These are phyloP conservation scores for Hypsopygia costalis DNA, from an alignment of 2,888 invertebrate genomes.

Conservation along the genomic window DNA sequence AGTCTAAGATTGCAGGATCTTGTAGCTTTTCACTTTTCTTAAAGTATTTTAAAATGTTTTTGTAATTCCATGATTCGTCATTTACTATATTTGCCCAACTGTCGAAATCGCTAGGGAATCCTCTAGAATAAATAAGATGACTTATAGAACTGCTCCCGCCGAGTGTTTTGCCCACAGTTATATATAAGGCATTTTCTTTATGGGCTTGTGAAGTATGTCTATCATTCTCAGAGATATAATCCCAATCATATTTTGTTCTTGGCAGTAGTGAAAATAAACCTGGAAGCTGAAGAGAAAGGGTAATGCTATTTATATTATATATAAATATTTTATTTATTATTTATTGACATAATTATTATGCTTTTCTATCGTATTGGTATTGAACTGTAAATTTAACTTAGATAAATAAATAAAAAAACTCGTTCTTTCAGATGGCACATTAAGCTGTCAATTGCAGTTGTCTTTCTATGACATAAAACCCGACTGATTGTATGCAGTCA, in stretches of 20 bases:
- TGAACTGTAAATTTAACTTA: too few relatives aligned
- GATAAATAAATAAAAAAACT: too few relatives aligned
- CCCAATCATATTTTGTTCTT: constrained; percentile 27
- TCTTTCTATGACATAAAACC: too few relatives aligned
- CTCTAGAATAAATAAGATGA: constrained; percentile 31
- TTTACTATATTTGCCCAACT: constrained; percentile 27
- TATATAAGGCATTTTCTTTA: constrained; percentile 8
- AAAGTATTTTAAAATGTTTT: constrained; percentile 30
- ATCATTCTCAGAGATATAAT: constrained; percentile 29
- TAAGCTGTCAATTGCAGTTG: too few relatives aligned
- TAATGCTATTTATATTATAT: too few relatives aligned
- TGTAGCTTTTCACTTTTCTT: constrained; percentile 33
- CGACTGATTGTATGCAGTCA: neutral
- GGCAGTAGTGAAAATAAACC: constrained; percentile 28
- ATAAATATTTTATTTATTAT: too few relatives aligned
- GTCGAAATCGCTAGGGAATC: constrained; percentile 29
- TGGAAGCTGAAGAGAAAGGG: constrained; percentile 28
- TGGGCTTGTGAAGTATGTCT: constrained; percentile 24
- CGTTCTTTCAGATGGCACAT: too few relatives aligned
- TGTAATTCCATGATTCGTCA: constrained; percentile 32
- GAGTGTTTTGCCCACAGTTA: constrained; percentile 39
- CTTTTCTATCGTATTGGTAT: too few relatives aligned
- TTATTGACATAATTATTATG: too few relatives aligned
- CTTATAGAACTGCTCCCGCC: constrained; percentile 40
- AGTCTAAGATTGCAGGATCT: constrained; percentile 25